Percentiles rank a stretch among this genome's conserved stretches.
Conservation (phyloP, 1,140 invertebrate species). For the Solenopsis fugax region DNA sequence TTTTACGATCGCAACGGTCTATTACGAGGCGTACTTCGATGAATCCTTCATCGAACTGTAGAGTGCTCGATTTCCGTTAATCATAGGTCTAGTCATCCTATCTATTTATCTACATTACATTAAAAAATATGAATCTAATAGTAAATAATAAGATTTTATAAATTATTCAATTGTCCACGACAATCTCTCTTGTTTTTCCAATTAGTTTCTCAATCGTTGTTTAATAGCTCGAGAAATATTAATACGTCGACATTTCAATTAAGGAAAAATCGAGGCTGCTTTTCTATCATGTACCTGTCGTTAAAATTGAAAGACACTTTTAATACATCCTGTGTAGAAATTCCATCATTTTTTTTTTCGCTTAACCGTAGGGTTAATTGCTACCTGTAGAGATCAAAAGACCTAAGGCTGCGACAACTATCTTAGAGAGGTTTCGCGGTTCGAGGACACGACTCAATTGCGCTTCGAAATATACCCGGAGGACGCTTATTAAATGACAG, state of each 20-base stretch:
- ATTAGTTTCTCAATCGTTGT: neutral
- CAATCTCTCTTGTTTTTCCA: neutral
- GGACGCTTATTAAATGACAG: conserved; percentile 41
- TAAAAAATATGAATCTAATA: neutral
- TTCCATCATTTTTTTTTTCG: conserved; percentile 1
- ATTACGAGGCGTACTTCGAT: neutral
- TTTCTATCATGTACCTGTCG: conserved; percentile 3
- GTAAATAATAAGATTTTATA: neutral
- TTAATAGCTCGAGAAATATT: neutral
- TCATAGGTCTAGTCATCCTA: neutral
- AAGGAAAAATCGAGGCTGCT: conserved; percentile 20
- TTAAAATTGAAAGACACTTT: conserved; percentile 30
- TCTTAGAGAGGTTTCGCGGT: conserved; percentile 35
- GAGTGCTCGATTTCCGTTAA: neutral
- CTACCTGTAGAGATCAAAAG: conserved; percentile 21
- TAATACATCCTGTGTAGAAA: conserved; percentile 23
- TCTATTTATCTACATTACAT: neutral
- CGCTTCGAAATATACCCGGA: conserved; percentile 46
- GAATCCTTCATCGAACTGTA: neutral
- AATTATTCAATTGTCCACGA: neutral
- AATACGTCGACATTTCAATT: neutral
- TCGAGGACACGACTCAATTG: conserved; percentile 41
- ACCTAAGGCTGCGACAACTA: conserved; percentile 35
- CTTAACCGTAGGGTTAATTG: conserved; percentile 35
- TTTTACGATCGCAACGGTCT: conserved; percentile 33